Base-by-base conservation (phyloP, 2,888 invertebrate genomes). In the Fragum fragum region DNA sequence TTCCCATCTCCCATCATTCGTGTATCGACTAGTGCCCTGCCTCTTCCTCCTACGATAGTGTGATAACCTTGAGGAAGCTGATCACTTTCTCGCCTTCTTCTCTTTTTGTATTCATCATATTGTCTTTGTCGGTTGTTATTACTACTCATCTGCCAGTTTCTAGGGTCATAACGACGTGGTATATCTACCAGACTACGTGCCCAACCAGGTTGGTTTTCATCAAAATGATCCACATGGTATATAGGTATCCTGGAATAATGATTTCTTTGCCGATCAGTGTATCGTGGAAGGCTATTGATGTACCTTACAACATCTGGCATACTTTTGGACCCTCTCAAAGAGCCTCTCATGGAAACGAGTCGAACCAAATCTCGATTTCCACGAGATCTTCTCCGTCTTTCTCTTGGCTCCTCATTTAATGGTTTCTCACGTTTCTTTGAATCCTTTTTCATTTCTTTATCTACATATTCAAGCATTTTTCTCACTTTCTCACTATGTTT, bases 231-330 rank as follows among this genome's bases (percentile, higher is more conserved):
- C 29, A 86, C 59, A 61, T 86, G 86, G 47, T 82, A 78, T 42
- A 86, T 86, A 0, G 86, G 86, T 47, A 86, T 68, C 29, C 52
- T 81, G 21, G 32, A 6, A 29, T 83, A 78, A 5, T 68, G 55
- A 55, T 74, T 53, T n/a, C 59, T 73, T 29, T 73, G 26, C 28
- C 53, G 29, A 18, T 68, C 28, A 5, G 23, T 26, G 5, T 73
- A 59, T n/a, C 79, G 63, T n/a, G 83, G 83, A 5, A 83, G 73
- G 69, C 83, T 86, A 47, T 83, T 83, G 2, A 86, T 73, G 29
- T 86, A 86, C 32, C 74, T 71, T 14, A 86, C 42, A 7, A 86
- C 83, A 81, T 86, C 81, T 14, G 86, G 86, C 81, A 82, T 79
- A 26, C 83, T 83, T 52, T 70, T 69, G 11, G 78, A 81, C 16